Evolutionary conservation across 2,113 vertebrate genomes (phyloP).

Genomic region (Chauna torquata): DNA sequence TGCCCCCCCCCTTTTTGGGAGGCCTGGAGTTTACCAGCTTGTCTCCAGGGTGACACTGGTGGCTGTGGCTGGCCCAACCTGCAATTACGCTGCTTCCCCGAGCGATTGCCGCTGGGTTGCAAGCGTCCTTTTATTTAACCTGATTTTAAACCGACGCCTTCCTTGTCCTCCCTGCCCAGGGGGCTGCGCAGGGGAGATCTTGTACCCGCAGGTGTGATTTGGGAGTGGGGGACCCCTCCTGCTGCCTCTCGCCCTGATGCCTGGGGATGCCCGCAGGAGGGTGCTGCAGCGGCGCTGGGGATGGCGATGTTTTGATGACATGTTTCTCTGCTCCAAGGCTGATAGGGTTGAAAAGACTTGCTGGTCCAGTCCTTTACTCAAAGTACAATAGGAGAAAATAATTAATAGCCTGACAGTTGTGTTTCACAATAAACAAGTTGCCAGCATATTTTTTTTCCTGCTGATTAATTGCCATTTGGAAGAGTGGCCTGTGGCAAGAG

Average conservation of each 20-base stretch:
- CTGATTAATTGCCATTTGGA: background rate
- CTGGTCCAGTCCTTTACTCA: background rate
- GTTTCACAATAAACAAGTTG: background rate
- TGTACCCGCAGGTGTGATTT: background rate
- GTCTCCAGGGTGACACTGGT: constrained; percentile 53
- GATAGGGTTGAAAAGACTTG: background rate
- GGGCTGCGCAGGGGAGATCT: fast-evolving
- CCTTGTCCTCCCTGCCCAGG: background rate
- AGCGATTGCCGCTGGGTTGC: fast-evolving
- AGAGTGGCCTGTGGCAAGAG: background rate
- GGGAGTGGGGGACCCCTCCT: fast-evolving
- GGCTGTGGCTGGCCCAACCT: background rate
- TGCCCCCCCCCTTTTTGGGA: background rate
- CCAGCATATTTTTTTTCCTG: fast-evolving
- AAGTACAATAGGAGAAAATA: background rate
- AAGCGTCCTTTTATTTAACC: background rate
- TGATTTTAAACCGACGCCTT: background rate
- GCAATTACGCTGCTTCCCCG: background rate
- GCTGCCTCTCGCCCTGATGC: background rate
- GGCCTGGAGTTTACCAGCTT: constrained; percentile 8
- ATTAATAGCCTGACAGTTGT: background rate
- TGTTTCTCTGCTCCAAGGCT: fast-evolving
- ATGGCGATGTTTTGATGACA: fast-evolving
- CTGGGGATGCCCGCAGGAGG: fast-evolving
- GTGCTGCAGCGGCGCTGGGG: fast-evolving